Base-by-base conservation (phyloP, 1,140 invertebrate species). In the Drosophila nebulosa region DNA sequence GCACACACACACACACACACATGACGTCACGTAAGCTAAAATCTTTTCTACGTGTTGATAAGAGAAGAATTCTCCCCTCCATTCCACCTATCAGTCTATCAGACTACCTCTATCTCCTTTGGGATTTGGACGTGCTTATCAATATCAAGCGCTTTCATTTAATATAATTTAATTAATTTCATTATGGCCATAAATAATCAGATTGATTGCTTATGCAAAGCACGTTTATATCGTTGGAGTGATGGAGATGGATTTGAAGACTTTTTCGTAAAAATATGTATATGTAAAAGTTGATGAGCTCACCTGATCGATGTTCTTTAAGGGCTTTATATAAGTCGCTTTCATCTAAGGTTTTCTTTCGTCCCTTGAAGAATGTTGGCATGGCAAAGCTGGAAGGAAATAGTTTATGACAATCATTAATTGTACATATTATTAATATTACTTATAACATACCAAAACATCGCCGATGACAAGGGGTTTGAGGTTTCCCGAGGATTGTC, bases 281-380 rank as follows among this genome's bases (percentile, higher is more conserved):
- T 9, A 10, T n/a, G n/a, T n/a, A 16, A 21, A n/a, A 12, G 10
- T 32, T 14, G 14, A 46, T 21, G 4, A 46, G 74, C 76, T 90
- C 67, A 91, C 90, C 91, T 5, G 94, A 94, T 67, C 90, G 91
- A 71, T 95, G 94, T 56, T 93, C 93, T n/a, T 92, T 91, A n/a
- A 94, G 79, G 27, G 94, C 92, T 72, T 92, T 81, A 74, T 93
- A 94, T 4, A 95, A 90, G 90, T 95, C 94, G 4, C 80, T 73
- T 60, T 92, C 91, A 68, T 94, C 92, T 9, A 94, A 72, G 64
- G 94, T 93, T 63, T 92, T 92, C 69, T 93, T 93, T 50, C 91
- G 91, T 10, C 93, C 93, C 65, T 92, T 92, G 42, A 91, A 91
- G 77, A 94, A 93, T 66, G 92, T 92, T 51, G 92, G 92, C 67